phyloP scores from a whole-genome alignment of 2,797 vertebrate species.

The Cetoscarus ocellatus region DNA sequence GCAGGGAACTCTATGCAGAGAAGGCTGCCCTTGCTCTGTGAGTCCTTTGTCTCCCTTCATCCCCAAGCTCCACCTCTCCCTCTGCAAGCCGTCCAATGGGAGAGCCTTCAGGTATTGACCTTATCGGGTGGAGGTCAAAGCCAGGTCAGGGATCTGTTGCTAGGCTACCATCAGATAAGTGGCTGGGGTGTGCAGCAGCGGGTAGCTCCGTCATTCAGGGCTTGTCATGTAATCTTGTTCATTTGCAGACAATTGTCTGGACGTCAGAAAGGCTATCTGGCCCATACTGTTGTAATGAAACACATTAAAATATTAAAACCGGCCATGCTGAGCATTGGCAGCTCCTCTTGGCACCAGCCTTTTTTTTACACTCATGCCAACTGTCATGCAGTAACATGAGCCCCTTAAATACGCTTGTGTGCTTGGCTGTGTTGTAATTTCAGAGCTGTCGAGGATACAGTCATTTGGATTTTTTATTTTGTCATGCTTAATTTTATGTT shows the following conservation, averaged over 20 bases:
- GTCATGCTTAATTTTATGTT: slow-evolving; percentile 34
- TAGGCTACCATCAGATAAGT: slow-evolving; percentile 90
- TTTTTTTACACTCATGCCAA: slow-evolving; percentile 80
- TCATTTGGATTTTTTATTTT: slow-evolving; percentile 44
- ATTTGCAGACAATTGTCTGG: slow-evolving; percentile 88
- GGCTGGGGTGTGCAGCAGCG: slow-evolving; percentile 79
- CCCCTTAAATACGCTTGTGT: slow-evolving; percentile 73
- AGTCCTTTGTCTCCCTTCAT: slow-evolving; percentile 80
- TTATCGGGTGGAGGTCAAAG: slow-evolving; percentile 89
- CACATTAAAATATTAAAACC: slow-evolving; percentile 89
- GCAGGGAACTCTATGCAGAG: slow-evolving; percentile 76
- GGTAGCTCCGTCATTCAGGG: slow-evolving; percentile 84
- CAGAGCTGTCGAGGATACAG: slow-evolving; percentile 45
- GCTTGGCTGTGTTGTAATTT: slow-evolving; percentile 65
- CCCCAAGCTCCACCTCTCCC: slow-evolving; percentile 80
- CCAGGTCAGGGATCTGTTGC: slow-evolving; percentile 90
- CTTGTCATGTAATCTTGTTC: slow-evolving; percentile 89
- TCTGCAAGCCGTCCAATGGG: slow-evolving; percentile 83
- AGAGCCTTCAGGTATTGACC: slow-evolving; percentile 90
- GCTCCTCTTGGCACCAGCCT: slow-evolving; percentile 74
- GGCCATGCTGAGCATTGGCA: slow-evolving; percentile 82
- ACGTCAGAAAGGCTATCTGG: slow-evolving; percentile 87
- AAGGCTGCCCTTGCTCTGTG: slow-evolving; percentile 78
- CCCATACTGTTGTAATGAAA: slow-evolving; percentile 87
- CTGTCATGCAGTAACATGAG: slow-evolving; percentile 80